These are phyloP conservation scores for Diphyllodes magnificus DNA, from an alignment of 2,113 vertebrate species.

Conservation along the genomic window DNA sequence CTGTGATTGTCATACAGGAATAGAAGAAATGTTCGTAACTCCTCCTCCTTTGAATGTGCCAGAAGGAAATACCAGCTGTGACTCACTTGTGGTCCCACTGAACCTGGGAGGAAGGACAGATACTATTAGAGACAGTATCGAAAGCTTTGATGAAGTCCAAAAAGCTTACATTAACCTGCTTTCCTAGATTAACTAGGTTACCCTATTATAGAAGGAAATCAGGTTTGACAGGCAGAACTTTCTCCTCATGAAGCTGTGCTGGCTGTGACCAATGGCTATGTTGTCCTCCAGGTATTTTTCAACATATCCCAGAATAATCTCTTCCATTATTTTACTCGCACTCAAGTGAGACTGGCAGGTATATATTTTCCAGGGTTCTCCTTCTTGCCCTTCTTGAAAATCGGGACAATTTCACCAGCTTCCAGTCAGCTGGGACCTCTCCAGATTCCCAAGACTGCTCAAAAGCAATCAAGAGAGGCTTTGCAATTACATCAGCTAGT, in stretches of 20 bases:
- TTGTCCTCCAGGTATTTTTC: background rate
- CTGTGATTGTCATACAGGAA: background rate
- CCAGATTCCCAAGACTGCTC: background rate
- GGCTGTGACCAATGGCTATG: accelerated
- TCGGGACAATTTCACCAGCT: background rate
- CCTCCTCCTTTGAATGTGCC: background rate
- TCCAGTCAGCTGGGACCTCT: background rate
- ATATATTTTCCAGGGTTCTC: background rate
- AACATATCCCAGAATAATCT: background rate
- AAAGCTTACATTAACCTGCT: background rate
- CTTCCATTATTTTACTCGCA: background rate
- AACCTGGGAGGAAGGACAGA: background rate
- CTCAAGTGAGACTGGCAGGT: background rate
- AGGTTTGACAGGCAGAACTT: background rate
- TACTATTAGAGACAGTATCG: background rate
- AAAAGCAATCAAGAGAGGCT: background rate
- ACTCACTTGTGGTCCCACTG: background rate
- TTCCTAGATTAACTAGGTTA: background rate
- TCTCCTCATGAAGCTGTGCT: background rate
- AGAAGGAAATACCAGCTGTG: background rate
- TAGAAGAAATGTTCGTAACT: background rate
- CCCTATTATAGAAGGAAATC: background rate
- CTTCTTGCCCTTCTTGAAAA: background rate
- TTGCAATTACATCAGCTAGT: background rate
- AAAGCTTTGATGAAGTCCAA: background rate